Evolutionary conservation across 2,797 vertebrate genomes (phyloP), one percentile per base, ranked within the genome.

Genomic region (Epinephelus coioides): DNA sequence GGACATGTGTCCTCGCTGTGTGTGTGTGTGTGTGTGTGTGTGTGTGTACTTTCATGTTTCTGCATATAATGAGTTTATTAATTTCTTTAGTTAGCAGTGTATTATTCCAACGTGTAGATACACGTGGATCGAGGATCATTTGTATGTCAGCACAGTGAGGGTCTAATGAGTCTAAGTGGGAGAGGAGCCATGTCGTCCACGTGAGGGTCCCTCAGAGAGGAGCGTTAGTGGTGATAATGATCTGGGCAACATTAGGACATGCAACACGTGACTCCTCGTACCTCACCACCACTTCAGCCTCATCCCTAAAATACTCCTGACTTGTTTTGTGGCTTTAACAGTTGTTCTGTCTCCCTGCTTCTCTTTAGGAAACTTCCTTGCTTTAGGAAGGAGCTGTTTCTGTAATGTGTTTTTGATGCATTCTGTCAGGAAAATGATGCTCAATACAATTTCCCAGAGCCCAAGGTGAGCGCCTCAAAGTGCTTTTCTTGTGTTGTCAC

Each of bases 71-170:
- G 53, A 27, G 9, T 69, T 46, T 49, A 6, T 19, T 10, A 10
- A 11, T 34, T 34, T 34, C 12, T 43, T 43, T 3, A 10, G 9
- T 43, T 43, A 10, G 53, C 19, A 21, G 13, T 53, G 13, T 38
- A 66, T 79, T 66, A 15, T 55, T 64, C 55, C 51, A 34, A 59
- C 0, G 1, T 66, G 78, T 76, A 74, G 68, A 18, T 40, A 34
- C 66, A 73, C 18, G 4, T 77, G 72, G 1, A 19, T 47, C 21
- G 15, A 66, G 55, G 34, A n/a, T 72, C 13, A 63, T 84, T 82
- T 68, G 60, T 66, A 74, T 82, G 51, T 71, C 1, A 1, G 61
- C 47, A 50, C 38, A 40, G 62, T 51, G n/a, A 27, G 43, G 43
- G 25, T 63, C 47, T 83, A 62, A 79, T 76, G 27, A 65, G 51